phyloP scores from a whole-genome alignment of 2,888 invertebrate genomes.

The Marronus borbonicus region DNA sequence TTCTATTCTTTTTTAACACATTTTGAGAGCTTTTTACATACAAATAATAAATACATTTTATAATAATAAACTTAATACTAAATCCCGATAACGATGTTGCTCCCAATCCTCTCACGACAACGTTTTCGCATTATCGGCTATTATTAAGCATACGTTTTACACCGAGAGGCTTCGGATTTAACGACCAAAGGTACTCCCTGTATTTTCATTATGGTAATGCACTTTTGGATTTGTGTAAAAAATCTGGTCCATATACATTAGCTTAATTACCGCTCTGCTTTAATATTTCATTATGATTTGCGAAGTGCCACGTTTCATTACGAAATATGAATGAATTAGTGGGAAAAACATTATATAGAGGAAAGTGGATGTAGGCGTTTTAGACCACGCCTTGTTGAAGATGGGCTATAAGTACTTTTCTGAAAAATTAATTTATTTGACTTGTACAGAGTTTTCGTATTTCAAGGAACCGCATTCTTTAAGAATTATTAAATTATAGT shows the following conservation, averaged over 20 bases:
- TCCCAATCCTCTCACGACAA: slow-evolving; percentile 20
- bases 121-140: slow-evolving; percentile 37
- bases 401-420: neutral
- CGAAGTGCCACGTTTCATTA: slow-evolving; percentile 1
- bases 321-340: slow-evolving; percentile 2
- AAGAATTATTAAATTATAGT: too few species aligned
- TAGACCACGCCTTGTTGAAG: neutral
- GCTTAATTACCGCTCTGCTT: slow-evolving; percentile 31
- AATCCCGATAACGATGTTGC: slow-evolving; percentile 9
- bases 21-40: too few species aligned
- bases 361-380: neutral
- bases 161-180: slow-evolving; percentile 26
- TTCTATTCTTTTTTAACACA: too few species aligned
- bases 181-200: slow-evolving; percentile 21
- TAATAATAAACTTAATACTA: neutral
- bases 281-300: slow-evolving; percentile 30
- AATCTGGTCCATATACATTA: slow-evolving; percentile 33
- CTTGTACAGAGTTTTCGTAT: too few species aligned
- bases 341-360: neutral
- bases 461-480: too few species aligned
- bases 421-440: too few species aligned
- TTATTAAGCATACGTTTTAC: neutral
- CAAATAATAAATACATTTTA: too few species aligned
- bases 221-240: slow-evolving; percentile 34
- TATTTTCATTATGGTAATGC: slow-evolving; percentile 44